Evolutionary conservation across 1,140 invertebrate genomes (phyloP).

Genomic region (Drosophila lini): DNA sequence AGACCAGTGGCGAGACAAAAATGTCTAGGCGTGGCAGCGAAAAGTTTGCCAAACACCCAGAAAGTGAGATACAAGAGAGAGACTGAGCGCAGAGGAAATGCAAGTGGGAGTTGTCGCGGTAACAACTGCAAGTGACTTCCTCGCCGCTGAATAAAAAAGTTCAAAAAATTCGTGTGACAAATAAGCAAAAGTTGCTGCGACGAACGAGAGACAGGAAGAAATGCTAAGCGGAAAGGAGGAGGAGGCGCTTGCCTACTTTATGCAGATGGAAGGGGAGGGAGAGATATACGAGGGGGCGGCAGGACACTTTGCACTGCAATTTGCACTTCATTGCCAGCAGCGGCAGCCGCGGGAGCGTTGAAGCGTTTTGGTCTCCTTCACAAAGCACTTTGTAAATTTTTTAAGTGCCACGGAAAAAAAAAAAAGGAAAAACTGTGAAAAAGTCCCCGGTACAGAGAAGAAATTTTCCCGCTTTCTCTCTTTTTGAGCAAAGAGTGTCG

Average conservation of each 20-base stretch:
- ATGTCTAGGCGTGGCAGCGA: constrained; percentile 49
- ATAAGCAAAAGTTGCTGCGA: constrained; percentile 75
- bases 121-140: constrained; percentile 72
- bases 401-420: constrained; percentile 78
- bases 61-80: constrained; percentile 1
- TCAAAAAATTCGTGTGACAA: constrained; percentile 67
- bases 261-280: neutral
- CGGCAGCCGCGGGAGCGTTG: constrained; percentile 33
- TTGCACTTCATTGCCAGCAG: constrained; percentile 79
- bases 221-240: neutral
- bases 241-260: neutral
- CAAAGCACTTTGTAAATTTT: constrained; percentile 82
- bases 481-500: constrained; percentile 49
- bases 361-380: constrained; percentile 67
- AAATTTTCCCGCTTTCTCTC: constrained; percentile 3
- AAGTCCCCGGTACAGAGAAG: constrained; percentile 3
- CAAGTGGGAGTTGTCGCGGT: constrained; percentile 28
- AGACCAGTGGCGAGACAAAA: constrained; percentile 54
- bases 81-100: neutral
- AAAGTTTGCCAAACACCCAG: constrained; percentile 65
- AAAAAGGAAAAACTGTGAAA: constrained; percentile 13
- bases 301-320: constrained; percentile 77
- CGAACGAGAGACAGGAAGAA: constrained; percentile 14
- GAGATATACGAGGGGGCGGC: constrained; percentile 7
- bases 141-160: constrained; percentile 40